Percentiles rank a stretch among this genome's conserved stretches.
These are phyloP conservation scores for Holacanthella duospinosa DNA, from an alignment of 2,888 invertebrate species.

Conservation along the genomic window DNA sequence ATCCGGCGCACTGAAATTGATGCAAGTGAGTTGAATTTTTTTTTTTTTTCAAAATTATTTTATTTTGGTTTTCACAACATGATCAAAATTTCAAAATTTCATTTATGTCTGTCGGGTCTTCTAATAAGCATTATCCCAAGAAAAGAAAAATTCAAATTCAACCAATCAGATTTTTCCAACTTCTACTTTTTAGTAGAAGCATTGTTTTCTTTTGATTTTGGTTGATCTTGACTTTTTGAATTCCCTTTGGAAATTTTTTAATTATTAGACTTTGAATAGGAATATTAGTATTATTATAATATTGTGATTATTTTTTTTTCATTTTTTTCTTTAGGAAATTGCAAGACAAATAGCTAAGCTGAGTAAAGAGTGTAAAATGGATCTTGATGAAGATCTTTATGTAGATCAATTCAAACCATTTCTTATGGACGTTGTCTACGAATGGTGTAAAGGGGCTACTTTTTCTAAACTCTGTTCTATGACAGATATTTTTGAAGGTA, in stretches of 20 bases:
- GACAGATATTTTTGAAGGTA: conserved; percentile 93
- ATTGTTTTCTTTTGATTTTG: too few relatives aligned
- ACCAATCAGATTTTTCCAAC: too few relatives aligned
- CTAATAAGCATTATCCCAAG: too few relatives aligned
- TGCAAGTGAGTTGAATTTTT: conserved; percentile 55
- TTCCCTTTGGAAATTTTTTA: too few relatives aligned
- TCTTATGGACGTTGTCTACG: conserved; percentile 92
- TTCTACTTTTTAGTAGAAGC: too few relatives aligned
- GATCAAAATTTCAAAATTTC: too few relatives aligned
- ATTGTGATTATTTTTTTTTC: conserved; percentile 9
- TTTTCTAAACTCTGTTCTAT: conserved; percentile 89
- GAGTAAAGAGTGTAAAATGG: conserved; percentile 70
- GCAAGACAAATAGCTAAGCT: conserved; percentile 85
- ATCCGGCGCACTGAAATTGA: conserved; percentile 72
- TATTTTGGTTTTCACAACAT: too few relatives aligned
- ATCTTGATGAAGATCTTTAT: conserved; percentile 79
- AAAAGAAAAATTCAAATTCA: too few relatives aligned
- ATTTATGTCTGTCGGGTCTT: too few relatives aligned
- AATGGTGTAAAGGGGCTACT: conserved; percentile 88
- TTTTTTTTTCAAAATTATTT: too few relatives aligned
- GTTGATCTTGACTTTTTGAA: too few relatives aligned
- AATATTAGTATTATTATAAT: too few relatives aligned
- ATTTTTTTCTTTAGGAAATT: conserved; percentile 55
- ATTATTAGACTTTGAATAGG: not conserved
- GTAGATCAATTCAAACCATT: conserved; percentile 85